phyloP scores from a whole-genome alignment of 2,888 invertebrate genomes.

The Camptogramma bilineatum region DNA sequence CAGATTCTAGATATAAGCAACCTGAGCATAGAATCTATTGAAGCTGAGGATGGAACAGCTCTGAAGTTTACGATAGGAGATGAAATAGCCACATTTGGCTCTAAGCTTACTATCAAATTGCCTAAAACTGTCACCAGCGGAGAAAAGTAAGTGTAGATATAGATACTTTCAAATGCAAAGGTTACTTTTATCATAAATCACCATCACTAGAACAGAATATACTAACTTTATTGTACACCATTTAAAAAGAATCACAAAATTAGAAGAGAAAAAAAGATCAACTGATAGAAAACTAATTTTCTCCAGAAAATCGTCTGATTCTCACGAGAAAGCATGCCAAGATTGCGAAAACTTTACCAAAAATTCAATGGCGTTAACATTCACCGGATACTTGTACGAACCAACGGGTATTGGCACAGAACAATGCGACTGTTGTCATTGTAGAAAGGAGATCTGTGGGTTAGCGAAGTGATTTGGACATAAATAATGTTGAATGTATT shows the following conservation, averaged over 20 bases:
- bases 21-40: constrained; percentile 87
- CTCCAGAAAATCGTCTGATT: constrained; percentile 8
- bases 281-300: not conserved
- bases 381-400: constrained; percentile 27
- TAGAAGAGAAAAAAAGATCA: too few species aligned
- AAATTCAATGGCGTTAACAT: constrained; percentile 19
- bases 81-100: constrained; percentile 89
- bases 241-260: too few species aligned
- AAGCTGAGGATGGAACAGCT: constrained; percentile 82
- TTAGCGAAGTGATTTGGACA: constrained; percentile 16
- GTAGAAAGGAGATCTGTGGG: constrained; percentile 3
- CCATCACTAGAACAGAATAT: too few species aligned
- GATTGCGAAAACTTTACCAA: not conserved
- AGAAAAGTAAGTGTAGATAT: constrained; percentile 70
- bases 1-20: constrained; percentile 92
- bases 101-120: constrained; percentile 90
- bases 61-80: constrained; percentile 87
- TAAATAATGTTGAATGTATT: too few species aligned
- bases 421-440: constrained; percentile 3
- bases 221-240: too few species aligned
- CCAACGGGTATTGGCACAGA: not conserved
- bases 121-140: constrained; percentile 75
- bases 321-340: not conserved
- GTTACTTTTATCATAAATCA: too few species aligned
- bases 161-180: too few species aligned